A percentile compares a stretch with the other conserved stretches of the same genome.
These are phyloP conservation scores for Vulpes ferrilata DNA, from an alignment of 2,113 vertebrate species.

Conservation along the genomic window DNA sequence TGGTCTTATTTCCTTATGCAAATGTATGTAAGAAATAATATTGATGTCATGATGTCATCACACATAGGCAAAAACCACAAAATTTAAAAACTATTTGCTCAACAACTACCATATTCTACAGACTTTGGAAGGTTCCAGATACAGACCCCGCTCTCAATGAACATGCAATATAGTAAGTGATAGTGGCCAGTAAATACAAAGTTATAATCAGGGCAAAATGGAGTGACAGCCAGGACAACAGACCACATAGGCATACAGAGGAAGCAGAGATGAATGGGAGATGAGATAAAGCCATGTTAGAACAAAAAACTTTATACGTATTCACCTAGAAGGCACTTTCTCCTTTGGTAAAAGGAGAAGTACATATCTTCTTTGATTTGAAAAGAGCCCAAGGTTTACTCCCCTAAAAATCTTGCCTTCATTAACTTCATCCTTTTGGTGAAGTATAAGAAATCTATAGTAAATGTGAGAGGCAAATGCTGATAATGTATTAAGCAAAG, in stretches of 20 bases:
- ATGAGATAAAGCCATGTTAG: slow-evolving; percentile 3
- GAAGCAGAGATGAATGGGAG: slow-evolving; percentile 35
- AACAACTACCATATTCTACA: slow-evolving; percentile 39
- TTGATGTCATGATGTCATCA: not conserved
- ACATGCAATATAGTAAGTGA: slow-evolving; percentile 54
- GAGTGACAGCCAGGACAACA: not conserved
- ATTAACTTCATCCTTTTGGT: slow-evolving; percentile 32
- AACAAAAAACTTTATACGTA: not conserved
- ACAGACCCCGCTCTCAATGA: slow-evolving; percentile 45
- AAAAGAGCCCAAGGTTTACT: slow-evolving; percentile 54
- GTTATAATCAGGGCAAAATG: slow-evolving; percentile 26
- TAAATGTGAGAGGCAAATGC: not conserved
- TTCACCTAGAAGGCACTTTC: slow-evolving; percentile 20
- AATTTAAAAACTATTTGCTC: slow-evolving; percentile 51
- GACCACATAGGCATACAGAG: slow-evolving; percentile 28
- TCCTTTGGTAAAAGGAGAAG: slow-evolving; percentile 47
- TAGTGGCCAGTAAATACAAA: slow-evolving; percentile 4
- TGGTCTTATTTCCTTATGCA: slow-evolving; percentile 18
- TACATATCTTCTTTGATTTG: slow-evolving; percentile 21
- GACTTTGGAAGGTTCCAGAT: not conserved
- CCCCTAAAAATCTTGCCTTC: slow-evolving; percentile 40
- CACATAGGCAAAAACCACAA: slow-evolving; percentile 35
- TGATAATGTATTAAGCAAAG: slow-evolving; percentile 6
- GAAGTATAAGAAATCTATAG: slow-evolving; percentile 23
- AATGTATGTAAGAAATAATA: slow-evolving; percentile 49